phyloP scores from a whole-genome alignment of 2,113 vertebrate genomes.

The Xerus inauris region DNA sequence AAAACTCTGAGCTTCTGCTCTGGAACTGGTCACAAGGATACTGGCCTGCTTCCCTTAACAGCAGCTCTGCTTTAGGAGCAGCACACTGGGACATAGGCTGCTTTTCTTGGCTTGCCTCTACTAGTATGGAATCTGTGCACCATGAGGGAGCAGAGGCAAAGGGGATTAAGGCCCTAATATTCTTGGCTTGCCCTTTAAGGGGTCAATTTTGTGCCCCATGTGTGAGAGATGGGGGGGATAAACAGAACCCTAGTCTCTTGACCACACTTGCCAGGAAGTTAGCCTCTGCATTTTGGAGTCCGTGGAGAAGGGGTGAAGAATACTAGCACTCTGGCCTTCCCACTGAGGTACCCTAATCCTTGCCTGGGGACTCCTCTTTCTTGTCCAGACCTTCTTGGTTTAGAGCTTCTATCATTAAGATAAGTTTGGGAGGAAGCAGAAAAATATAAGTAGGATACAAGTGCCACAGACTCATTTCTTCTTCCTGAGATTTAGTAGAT shows the following conservation, averaged over 20 bases:
- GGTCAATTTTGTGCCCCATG: background rate
- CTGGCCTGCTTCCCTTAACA: background rate
- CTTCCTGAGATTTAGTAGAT: background rate
- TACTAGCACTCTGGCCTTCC: background rate
- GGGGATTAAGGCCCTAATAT: background rate
- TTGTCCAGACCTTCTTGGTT: background rate
- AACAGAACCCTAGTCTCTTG: background rate
- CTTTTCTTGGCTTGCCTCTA: background rate
- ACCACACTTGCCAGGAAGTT: background rate
- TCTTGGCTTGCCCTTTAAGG: background rate
- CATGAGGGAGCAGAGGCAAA: background rate
- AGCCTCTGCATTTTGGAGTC: background rate
- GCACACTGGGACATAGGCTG: background rate
- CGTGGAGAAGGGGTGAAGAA: background rate
- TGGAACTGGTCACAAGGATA: background rate
- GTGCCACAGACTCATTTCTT: background rate
- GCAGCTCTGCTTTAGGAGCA: background rate
- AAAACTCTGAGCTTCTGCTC: background rate
- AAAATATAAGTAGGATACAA: background rate
- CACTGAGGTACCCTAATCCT: background rate
- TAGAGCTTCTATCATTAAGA: background rate
- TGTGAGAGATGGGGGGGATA: fast-evolving
- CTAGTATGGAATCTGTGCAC: background rate
- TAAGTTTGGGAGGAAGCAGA: background rate
- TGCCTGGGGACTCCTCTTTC: too few relatives aligned